These are phyloP conservation scores for Benitochromis conjunctus DNA, from an alignment of 2,113 vertebrate species.

Conservation along the genomic window DNA sequence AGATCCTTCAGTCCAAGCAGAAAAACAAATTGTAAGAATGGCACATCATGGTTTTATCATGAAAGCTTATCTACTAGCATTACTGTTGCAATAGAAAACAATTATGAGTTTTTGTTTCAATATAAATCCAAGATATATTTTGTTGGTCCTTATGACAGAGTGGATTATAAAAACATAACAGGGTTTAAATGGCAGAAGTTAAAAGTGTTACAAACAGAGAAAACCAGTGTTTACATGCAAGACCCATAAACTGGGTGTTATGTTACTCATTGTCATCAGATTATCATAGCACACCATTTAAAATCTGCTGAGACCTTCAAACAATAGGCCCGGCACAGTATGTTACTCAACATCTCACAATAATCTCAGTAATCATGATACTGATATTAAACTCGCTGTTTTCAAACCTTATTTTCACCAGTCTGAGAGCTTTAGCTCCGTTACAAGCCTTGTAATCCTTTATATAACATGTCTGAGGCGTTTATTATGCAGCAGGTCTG, in stretches of 20 bases:
- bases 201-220: rapidly evolving
- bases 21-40: neutral
- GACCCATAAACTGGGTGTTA: neutral
- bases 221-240: neutral
- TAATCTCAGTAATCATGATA: neutral
- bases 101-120: neutral
- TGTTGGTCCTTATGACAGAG: rapidly evolving
- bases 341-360: neutral
- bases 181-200: rapidly evolving
- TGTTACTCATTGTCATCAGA: neutral
- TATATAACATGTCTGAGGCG: slow-evolving; percentile 1
- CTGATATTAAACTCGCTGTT: neutral
- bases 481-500: slow-evolving; percentile 8
- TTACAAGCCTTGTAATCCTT: neutral
- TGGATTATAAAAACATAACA: neutral
- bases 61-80: neutral
- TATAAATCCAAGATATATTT: neutral
- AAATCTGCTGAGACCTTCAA: neutral
- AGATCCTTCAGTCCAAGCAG: neutral
- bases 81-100: too few species aligned
- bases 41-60: neutral
- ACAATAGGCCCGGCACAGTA: neutral
- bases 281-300: neutral
- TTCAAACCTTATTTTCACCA: neutral
- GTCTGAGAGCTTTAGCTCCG: neutral